Evolutionary conservation across 35 echinoderm and acorn worm genomes (phyloP).

Genomic region (Lytechinus pictus): DNA sequence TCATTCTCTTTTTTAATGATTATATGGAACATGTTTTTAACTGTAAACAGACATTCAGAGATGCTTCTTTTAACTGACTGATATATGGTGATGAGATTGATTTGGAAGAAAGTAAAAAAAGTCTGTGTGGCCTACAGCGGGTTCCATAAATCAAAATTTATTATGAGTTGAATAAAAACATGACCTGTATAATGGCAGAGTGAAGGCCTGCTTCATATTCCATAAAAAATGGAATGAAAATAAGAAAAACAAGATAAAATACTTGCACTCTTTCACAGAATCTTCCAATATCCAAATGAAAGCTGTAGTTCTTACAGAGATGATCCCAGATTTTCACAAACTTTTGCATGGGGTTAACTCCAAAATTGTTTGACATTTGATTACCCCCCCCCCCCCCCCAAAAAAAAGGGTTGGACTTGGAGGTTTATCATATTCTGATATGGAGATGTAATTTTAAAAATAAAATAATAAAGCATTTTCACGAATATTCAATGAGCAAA

Average conservation of each 20-base stretch:
- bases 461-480: no score
- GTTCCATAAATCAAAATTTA: not conserved
- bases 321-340: no score
- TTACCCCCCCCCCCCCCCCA: no score
- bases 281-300: no score
- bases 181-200: not conserved
- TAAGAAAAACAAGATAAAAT: not conserved
- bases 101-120: slow-evolving; percentile 10
- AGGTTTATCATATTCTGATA: no score
- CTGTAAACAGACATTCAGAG: not conserved
- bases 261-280: not conserved
- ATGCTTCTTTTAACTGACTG: not conserved
- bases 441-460: no score
- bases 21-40: not conserved
- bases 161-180: not conserved
- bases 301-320: no score
- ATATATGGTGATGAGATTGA: not conserved
- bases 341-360: no score
- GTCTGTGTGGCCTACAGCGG: not conserved
- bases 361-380: no score
- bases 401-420: no score
- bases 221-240: not conserved
- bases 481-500: no score
- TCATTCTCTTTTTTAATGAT: not conserved
- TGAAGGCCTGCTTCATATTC: not conserved